Percentiles rank a stretch among this genome's conserved stretches.
Conservation (phyloP, 2,113 vertebrate genomes). For the Phalacrocorax pelagicus region DNA sequence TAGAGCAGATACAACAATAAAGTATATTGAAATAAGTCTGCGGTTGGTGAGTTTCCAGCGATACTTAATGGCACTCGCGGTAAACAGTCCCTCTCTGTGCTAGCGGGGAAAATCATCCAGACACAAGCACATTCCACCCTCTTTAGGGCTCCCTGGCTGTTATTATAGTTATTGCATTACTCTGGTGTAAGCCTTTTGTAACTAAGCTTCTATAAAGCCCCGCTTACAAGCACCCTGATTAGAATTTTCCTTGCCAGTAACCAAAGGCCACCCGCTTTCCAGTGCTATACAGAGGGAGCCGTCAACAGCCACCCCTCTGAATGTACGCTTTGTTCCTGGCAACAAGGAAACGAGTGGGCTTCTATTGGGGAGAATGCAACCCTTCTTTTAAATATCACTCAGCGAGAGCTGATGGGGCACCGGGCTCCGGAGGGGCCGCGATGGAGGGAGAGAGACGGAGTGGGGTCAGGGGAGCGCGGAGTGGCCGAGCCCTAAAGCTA, state of each 20-base stretch:
- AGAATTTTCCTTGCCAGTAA: constrained; percentile 69
- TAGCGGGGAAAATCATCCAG: constrained; percentile 72
- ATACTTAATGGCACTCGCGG: constrained; percentile 64
- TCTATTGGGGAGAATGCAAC: constrained; percentile 76
- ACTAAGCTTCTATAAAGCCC: constrained; percentile 68
- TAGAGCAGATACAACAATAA: constrained; percentile 60
- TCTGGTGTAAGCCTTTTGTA: constrained; percentile 71
- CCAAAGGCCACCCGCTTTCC: constrained; percentile 71
- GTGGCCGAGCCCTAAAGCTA: neutral
- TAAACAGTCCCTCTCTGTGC: constrained; percentile 73
- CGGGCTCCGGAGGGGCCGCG: constrained; percentile 46
- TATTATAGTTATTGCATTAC: constrained; percentile 67
- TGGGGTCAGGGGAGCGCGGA: constrained; percentile 36
- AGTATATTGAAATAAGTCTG: constrained; percentile 68
- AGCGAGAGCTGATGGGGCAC: constrained; percentile 64
- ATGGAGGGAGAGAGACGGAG: neutral
- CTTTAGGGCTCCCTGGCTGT: constrained; percentile 62
- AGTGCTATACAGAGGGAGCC: constrained; percentile 68
- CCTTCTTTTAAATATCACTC: constrained; percentile 78
- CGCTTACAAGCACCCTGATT: constrained; percentile 65
- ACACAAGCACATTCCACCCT: constrained; percentile 69
- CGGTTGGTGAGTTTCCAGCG: constrained; percentile 69
- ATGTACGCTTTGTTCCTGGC: constrained; percentile 80
- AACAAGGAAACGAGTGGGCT: constrained; percentile 77
- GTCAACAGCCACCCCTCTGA: constrained; percentile 73